Conservation (phyloP, 2,888 invertebrate species). For the Spicauda simplicius region DNA sequence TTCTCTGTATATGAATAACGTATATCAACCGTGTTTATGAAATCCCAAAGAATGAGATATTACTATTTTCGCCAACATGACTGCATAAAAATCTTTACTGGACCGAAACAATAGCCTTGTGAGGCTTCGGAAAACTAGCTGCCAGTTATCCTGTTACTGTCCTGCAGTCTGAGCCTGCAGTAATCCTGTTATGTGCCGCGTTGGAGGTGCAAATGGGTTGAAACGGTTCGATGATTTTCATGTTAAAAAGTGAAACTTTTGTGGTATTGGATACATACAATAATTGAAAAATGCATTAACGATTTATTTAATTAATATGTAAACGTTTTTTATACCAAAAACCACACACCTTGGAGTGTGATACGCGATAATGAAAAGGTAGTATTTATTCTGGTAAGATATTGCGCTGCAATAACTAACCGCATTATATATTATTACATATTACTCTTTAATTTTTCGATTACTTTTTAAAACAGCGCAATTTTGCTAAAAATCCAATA, state of each 20-base stretch:
- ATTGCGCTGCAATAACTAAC: too few species aligned
- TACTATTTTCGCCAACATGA: background rate
- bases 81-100: slow-evolving; percentile 29
- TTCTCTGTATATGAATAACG: too few species aligned
- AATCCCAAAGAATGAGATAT: background rate
- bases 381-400: too few species aligned
- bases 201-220: slow-evolving; percentile 1
- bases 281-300: too few species aligned
- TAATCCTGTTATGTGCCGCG: slow-evolving; percentile 58
- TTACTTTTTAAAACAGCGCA: too few species aligned
- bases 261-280: background rate
- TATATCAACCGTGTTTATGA: background rate
- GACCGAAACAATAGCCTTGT: slow-evolving; percentile 42
- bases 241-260: background rate
- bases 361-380: too few species aligned
- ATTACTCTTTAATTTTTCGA: too few species aligned
- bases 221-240: background rate
- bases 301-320: too few species aligned
- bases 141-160: slow-evolving; percentile 59
- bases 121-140: slow-evolving; percentile 58
- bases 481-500: too few species aligned
- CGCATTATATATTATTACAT: too few species aligned
- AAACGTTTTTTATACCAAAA: too few species aligned
- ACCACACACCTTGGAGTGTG: too few species aligned
- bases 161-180: slow-evolving; percentile 50